A percentile compares a stretch with the other conserved stretches of the same genome.
phyloP scores from a whole-genome alignment of 1,140 invertebrate species.

The Eubasilissa regina region DNA sequence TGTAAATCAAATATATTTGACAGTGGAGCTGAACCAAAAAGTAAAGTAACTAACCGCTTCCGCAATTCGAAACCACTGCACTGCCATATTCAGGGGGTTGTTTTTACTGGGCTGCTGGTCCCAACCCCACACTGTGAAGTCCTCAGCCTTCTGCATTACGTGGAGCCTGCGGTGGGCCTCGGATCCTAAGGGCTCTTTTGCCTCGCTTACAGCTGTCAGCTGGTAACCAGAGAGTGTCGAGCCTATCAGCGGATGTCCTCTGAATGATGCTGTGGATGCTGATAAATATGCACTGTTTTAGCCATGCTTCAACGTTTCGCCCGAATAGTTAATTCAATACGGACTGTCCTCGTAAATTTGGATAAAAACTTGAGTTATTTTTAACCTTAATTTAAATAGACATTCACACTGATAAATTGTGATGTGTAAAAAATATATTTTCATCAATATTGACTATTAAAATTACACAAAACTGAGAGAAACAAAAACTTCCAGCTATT shows the following conservation, averaged over 20 bases:
- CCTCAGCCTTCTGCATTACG: not conserved
- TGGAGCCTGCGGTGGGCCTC: not conserved
- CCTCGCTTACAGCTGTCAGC: not conserved
- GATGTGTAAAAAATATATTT: too few relatives aligned
- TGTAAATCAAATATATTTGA: too few relatives aligned
- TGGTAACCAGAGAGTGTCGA: not conserved
- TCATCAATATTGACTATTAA: too few relatives aligned
- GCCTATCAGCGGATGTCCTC: conserved; percentile 1
- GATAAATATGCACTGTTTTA: not conserved
- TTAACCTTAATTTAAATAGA: too few relatives aligned
- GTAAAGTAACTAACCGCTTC: not conserved
- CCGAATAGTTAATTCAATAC: too few relatives aligned
- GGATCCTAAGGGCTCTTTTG: not conserved
- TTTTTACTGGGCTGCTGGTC: not conserved
- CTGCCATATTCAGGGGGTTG: not conserved
- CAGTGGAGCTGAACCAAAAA: too few relatives aligned
- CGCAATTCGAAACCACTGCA: not conserved
- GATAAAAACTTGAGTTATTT: too few relatives aligned
- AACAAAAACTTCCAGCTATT: too few relatives aligned
- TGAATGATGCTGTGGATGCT: conserved; percentile 17
- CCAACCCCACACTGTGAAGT: conserved; percentile 9
- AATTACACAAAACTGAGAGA: too few relatives aligned
- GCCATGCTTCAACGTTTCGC: too few relatives aligned
- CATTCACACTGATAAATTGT: too few relatives aligned
- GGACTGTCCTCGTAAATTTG: too few relatives aligned